Conservation (phyloP, 2,888 invertebrate species). For the Erpobdella octoculata region DNA sequence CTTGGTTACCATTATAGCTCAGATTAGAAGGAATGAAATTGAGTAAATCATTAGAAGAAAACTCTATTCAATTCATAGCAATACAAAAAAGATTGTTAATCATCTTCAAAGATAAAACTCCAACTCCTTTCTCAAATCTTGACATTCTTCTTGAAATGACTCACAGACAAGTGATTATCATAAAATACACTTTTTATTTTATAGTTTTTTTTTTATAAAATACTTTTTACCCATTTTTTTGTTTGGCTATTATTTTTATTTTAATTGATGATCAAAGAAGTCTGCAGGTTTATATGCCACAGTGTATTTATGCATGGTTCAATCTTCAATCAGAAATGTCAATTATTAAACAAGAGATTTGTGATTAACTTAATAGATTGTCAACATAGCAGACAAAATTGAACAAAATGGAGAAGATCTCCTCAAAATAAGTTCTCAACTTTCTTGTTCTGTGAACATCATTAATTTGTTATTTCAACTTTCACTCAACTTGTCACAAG, state of each 20-base stretch:
- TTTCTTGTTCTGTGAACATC: background rate
- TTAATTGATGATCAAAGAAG: no score
- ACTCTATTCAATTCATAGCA: constrained; percentile 66
- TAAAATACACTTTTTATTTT: no score
- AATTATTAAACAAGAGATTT: no score
- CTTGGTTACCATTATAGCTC: constrained; percentile 38
- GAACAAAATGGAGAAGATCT: background rate
- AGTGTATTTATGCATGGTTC: background rate
- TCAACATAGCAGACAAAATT: background rate
- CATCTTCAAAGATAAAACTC: constrained; percentile 71
- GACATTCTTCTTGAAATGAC: constrained; percentile 68
- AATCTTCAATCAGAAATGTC: no score
- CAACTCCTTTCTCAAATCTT: constrained; percentile 65
- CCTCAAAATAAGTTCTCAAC: background rate
- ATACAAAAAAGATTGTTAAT: constrained; percentile 70
- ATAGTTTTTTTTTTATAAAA: no score
- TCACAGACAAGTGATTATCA: constrained; percentile 60
- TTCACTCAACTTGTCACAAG: background rate
- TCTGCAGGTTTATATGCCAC: background rate
- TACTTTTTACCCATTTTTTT: no score
- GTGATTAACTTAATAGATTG: no score
- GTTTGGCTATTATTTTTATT: no score
- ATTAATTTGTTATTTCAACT: background rate
- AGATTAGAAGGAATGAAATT: constrained; percentile 43
- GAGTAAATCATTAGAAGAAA: constrained; percentile 53